Conservation (phyloP, 2,888 invertebrate species). For the Spatulosminthurus flaviceps region DNA sequence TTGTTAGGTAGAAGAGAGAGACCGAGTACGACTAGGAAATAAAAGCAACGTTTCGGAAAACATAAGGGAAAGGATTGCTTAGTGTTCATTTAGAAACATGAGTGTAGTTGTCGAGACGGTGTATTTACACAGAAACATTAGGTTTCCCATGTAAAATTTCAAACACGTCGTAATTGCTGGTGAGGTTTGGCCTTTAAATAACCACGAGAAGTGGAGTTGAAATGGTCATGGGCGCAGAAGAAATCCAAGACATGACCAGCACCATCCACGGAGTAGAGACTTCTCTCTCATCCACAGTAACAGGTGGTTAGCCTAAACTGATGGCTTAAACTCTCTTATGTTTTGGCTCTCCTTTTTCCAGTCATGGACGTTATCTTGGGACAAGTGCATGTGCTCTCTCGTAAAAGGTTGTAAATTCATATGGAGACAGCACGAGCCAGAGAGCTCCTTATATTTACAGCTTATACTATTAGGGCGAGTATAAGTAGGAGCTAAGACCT, state of each 20-base stretch:
- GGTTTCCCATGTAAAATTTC: constrained; percentile 31
- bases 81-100: constrained; percentile 26
- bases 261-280: constrained; percentile 2
- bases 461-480: neutral
- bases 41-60: neutral
- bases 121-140: constrained; percentile 33
- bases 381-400: constrained; percentile 43
- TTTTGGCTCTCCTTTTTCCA: constrained; percentile 9
- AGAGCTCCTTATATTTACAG: neutral
- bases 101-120: constrained; percentile 1
- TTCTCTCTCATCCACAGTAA: constrained; percentile 34
- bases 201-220: constrained; percentile 18
- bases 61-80: neutral
- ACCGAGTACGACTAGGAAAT: no score
- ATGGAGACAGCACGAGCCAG: constrained; percentile 37
- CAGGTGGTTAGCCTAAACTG: constrained; percentile 49
- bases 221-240: constrained; percentile 19
- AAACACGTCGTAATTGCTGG: constrained; percentile 34
- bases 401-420: constrained; percentile 37
- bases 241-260: constrained; percentile 33
- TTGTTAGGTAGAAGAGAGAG: neutral
- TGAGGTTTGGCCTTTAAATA: constrained; percentile 35
- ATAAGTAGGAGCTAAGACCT: no score
- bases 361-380: constrained; percentile 25
- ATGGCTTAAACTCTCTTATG: constrained; percentile 4